Evolutionary conservation across 2,113 vertebrate species (phyloP).

Genomic region (Spheniscus mendiculus): DNA sequence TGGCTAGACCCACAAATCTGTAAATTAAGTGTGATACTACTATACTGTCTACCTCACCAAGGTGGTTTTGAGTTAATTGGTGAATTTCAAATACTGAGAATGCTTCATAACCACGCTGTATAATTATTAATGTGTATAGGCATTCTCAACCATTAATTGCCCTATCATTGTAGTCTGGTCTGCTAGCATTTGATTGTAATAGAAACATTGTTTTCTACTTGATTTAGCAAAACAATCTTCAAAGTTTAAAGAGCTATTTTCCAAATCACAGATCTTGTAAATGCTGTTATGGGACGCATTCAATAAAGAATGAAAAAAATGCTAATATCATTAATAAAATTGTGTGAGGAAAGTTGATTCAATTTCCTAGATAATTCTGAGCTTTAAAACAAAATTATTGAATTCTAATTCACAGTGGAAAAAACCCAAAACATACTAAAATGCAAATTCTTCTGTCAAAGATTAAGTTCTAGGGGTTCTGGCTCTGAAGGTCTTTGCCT

Average conservation of each 20-base stretch:
- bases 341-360: neutral
- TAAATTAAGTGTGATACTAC: neutral
- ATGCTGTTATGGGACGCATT: neutral
- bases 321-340: neutral
- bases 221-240: neutral
- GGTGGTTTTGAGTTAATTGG: neutral
- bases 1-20: neutral
- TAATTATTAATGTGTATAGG: neutral
- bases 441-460: neutral
- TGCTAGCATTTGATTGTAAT: neutral
- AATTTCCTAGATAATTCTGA: neutral
- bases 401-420: neutral
- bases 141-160: neutral
- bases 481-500: neutral
- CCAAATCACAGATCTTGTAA: neutral
- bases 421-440: neutral
- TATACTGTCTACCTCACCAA: neutral
- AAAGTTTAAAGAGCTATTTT: neutral
- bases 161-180: neutral
- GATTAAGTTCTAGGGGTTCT: neutral
- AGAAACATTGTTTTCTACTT: neutral
- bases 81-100: neutral
- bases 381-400: neutral
- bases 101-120: neutral
- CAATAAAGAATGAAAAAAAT: neutral